A percentile compares a stretch with the other conserved stretches of the same genome.
Evolutionary conservation across 2,888 invertebrate genomes (phyloP).

Genomic region (Pterostichus niger): DNA sequence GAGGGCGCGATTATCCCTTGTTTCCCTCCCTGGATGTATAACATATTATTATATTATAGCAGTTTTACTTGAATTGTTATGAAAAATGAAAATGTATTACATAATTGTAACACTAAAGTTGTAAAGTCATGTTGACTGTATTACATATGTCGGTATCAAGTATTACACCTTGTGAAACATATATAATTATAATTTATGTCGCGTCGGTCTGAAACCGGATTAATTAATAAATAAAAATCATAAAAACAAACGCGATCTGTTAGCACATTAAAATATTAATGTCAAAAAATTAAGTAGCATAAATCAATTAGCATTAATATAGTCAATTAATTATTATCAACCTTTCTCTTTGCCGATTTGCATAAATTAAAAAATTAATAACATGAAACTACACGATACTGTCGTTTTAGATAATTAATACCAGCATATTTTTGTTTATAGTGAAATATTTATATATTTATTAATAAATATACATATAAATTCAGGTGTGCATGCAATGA

Average conservation of each 20-base stretch:
- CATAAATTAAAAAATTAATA: conserved; percentile 41
- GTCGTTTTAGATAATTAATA: neutral
- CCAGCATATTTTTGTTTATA: neutral
- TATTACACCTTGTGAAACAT: conserved; percentile 41
- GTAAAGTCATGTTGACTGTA: conserved; percentile 14
- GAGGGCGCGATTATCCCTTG: too few relatives aligned
- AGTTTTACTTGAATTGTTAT: neutral
- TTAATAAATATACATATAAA: conserved; percentile 13
- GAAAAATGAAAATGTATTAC: conserved; percentile 28
- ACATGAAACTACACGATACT: neutral
- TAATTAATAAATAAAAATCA: conserved; percentile 59
- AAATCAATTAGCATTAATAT: conserved; percentile 62
- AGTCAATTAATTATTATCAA: conserved; percentile 51
- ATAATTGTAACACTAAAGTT: conserved; percentile 38
- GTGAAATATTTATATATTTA: conserved; percentile 2
- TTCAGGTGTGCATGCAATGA: conserved; percentile 9
- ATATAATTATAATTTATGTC: conserved; percentile 44
- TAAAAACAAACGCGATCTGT: conserved; percentile 57
- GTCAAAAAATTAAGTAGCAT: conserved; percentile 57
- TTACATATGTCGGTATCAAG: conserved; percentile 33
- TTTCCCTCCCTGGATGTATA: too few relatives aligned
- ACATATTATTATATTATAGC: too few relatives aligned
- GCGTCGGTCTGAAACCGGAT: conserved; percentile 26
- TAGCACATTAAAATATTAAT: conserved; percentile 59
- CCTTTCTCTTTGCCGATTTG: conserved; percentile 60